phyloP scores from a whole-genome alignment of 2,797 vertebrate species.

The Pogonophryne albipinna region DNA sequence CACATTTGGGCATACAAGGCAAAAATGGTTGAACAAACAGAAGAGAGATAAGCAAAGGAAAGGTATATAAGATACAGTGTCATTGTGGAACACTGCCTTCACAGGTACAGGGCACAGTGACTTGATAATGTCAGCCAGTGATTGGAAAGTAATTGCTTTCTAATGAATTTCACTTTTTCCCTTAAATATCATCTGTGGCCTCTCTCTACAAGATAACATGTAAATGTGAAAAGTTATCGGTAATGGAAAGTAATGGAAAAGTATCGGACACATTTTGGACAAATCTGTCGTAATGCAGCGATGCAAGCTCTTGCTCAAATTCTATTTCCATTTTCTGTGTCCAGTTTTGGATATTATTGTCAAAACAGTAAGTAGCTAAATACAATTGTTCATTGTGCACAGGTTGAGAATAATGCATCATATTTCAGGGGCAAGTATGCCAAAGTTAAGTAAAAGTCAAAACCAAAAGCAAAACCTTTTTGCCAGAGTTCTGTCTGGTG shows the following conservation, averaged over 20 bases:
- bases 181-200: constrained; percentile 68
- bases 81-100: constrained; percentile 70
- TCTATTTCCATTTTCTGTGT: constrained; percentile 29
- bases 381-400: constrained; percentile 15
- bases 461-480: background rate
- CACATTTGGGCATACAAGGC: constrained; percentile 54
- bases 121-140: constrained; percentile 72
- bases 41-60: constrained; percentile 67
- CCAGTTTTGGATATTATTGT: constrained; percentile 36
- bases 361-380: constrained; percentile 24
- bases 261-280: constrained; percentile 28
- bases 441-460: constrained; percentile 17
- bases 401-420: constrained; percentile 17
- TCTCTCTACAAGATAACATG: constrained; percentile 48
- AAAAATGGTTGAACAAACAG: constrained; percentile 66
- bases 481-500: no score
- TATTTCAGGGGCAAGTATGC: constrained; percentile 8
- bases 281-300: constrained; percentile 20
- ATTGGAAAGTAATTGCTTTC: constrained; percentile 77
- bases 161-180: constrained; percentile 69
- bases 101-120: constrained; percentile 53
- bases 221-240: constrained; percentile 36
- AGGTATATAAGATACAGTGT: constrained; percentile 61
- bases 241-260: constrained; percentile 50
- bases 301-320: constrained; percentile 35